Evolutionary conservation across 2,113 vertebrate genomes (phyloP), one percentile per base, ranked within the genome.

Genomic region (Heterotis niloticus): DNA sequence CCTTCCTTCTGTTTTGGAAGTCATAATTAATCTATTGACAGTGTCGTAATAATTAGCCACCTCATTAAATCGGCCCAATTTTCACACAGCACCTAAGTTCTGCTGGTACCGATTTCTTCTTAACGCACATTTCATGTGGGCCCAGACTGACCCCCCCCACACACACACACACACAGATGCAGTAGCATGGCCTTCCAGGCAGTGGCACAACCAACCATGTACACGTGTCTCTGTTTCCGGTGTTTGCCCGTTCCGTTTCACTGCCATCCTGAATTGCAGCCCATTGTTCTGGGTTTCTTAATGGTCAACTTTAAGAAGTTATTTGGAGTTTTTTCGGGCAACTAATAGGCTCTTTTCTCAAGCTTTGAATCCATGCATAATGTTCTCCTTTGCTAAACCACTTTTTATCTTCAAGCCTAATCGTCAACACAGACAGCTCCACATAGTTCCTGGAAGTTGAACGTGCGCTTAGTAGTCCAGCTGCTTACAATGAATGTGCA

Each of bases 401-500:
- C 77, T 78, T 59, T 78, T 78, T 14, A 78, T 78, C 62, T 60
- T 14, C 28, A 4, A 65, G 56, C 28, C 60, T 78, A 16, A 71
- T 24, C 67, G 57, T 78, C 44, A n/a, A n/a, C n/a, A 54, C 18
- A 29, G 76, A 24, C n/a, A 71, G 62, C 24, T 59, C 59, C 23
- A 69, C 59, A 65, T 28, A 17, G 54, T 59, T 78, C 67, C 3
- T 16, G 71, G 10, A 79, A 79, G 69, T 77, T 73, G 34, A 65
- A 20, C 23, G 17, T 26, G 65, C 73, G 17, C 73, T 66, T 73
- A 51, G 81, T 62, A 51, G 51, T 34, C 44, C 34, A 59, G 24
- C 26, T 12, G 71, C 51, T 79, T 14, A 69, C 76, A 62, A 34
- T 79, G 77, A 76, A 69, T 64, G n/a, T 76, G n/a, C 34, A 44